A percentile compares a stretch with the other conserved stretches of the same genome.
phyloP scores from a whole-genome alignment of 35 echinoderm and acorn worm species.

The Diadema setosum region DNA sequence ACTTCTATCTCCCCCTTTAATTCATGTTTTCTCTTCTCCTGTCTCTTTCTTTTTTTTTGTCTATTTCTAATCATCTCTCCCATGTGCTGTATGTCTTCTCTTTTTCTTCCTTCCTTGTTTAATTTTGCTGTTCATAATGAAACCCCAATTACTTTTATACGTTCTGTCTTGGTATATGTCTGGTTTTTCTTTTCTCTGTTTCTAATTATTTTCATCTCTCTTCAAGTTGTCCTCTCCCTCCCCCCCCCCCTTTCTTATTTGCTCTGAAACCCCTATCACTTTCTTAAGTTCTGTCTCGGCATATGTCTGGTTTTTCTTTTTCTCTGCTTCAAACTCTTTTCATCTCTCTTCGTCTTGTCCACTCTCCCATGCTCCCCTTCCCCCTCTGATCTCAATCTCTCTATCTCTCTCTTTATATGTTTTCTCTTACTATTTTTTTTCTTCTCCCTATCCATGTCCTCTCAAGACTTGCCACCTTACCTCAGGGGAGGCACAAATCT shows the following conservation, averaged over 20 bases:
- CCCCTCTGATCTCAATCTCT: neutral
- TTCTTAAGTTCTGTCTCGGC: too few species aligned
- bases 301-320: too few species aligned
- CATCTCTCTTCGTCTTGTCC: neutral
- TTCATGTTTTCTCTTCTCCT: neutral
- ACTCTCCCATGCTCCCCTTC: neutral
- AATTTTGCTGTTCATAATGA: neutral
- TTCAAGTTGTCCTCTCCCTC: neutral
- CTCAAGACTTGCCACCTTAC: neutral
- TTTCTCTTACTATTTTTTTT: neutral
- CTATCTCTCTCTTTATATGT: neutral
- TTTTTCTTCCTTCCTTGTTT: neutral
- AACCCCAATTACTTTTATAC: neutral
- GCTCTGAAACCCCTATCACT: neutral
- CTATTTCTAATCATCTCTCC: neutral
- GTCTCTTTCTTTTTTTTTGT: neutral
- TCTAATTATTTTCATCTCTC: neutral
- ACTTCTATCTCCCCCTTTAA: too few species aligned
- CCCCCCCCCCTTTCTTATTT: neutral
- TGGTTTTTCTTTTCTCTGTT: neutral
- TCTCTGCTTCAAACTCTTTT: too few species aligned
- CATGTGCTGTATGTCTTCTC: neutral
- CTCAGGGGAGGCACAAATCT: constrained; percentile 23
- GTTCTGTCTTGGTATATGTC: neutral
- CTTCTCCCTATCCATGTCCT: neutral